Conservation (phyloP, 2,888 invertebrate genomes). For the Caenorhabditis sp. region DNA sequence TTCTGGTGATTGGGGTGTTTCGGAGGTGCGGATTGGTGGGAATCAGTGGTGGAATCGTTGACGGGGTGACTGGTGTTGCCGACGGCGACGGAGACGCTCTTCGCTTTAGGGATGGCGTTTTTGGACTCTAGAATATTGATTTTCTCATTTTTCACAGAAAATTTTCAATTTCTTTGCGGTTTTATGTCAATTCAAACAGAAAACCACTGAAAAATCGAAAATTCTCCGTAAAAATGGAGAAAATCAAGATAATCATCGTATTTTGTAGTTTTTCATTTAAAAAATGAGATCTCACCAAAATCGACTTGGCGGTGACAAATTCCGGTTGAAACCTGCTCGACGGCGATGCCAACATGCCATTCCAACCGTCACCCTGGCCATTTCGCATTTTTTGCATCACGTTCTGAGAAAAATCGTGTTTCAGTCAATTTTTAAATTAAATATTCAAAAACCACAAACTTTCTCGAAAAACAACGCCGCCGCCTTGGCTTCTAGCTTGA, state of each 20-base stretch:
- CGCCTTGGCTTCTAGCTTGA: constrained; percentile 43
- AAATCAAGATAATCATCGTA: background rate
- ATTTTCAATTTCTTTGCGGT: background rate
- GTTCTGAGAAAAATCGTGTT: constrained; percentile 12
- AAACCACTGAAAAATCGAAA: too few species aligned
- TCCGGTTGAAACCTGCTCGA: background rate
- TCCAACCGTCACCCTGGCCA: constrained; percentile 10
- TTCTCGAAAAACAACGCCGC: constrained; percentile 35
- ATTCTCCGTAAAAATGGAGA: too few species aligned
- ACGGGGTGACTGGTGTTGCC: constrained; percentile 6
- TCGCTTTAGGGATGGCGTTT: too few species aligned
- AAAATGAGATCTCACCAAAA: constrained; percentile 9
- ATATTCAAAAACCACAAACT: constrained; percentile 10
- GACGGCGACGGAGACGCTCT: background rate
- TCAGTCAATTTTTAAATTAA: background rate
- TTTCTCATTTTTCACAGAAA: background rate
- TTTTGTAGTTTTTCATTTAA: background rate
- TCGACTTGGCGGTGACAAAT: background rate
- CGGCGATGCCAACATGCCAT: constrained; percentile 48
- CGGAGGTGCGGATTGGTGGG: background rate
- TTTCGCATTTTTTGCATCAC: constrained; percentile 40
- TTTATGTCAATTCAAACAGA: too few species aligned
- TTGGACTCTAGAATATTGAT: background rate
- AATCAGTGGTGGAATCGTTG: background rate
- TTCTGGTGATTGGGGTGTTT: background rate